Base-by-base conservation (phyloP, 2,113 vertebrate species). In the Lota lota region DNA sequence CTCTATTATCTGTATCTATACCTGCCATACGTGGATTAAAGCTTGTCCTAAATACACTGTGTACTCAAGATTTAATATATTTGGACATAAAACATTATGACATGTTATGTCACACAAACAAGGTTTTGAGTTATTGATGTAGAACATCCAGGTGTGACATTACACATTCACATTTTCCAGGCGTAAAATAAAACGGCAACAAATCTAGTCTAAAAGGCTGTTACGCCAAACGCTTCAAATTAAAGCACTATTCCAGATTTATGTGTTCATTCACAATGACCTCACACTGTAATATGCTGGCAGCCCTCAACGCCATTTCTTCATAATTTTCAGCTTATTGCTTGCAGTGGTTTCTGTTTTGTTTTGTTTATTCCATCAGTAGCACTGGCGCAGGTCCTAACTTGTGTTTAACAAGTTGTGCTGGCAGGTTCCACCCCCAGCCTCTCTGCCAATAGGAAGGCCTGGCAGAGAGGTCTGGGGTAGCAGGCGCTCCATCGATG, bases 371-470 rank as follows among this genome's bases (percentile, higher is more conserved):
- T 51, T 64, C 24, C 3, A 0, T 60, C 73, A 51, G 57, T 61
- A 68, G 50, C 57, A 22, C 64, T 70, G 74, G 65, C 76, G n/a
- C 18, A 2, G 58, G n/a, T 21, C 51, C 53, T 50, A 3, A 1
- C 17, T 36, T 59, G 68, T 17, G 58, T 74, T 75, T 57, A 76
- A 73, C 57, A 74, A 64, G 61, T 70, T 73, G 62, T 67, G 73
- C 60, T 78, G 67, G 65, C 79, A 57, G 63, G 47, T 76, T 58
- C 2, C 2, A 5, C 19, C 59, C 22, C 21, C 40, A 11, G 40
- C 40, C 56, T 58, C 19, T 72, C 68, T 72, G 63, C 72, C 63
- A 66, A 47, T 21, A 53, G 59, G 57, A 63, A 58, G 63, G 56
- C 70, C 72, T 58, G 51, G 61, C 47, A 21, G 14, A 47, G n/a